A percentile compares a stretch with the other conserved stretches of the same genome.
Conservation (phyloP, 92 coral and sea anemone species). For the Zoanthus gigantus region DNA sequence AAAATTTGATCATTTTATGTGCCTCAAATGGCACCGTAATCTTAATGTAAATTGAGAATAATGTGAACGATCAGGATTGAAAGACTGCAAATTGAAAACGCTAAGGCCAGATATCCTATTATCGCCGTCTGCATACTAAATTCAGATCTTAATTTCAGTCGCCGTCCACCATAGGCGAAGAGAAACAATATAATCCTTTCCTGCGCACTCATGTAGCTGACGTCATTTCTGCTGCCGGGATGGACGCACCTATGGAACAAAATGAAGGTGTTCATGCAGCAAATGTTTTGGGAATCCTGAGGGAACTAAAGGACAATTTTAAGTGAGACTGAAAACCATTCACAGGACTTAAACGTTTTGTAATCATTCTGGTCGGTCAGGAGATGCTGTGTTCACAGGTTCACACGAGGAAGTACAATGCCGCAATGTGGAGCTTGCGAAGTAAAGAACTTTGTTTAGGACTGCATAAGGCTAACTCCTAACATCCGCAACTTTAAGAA, state of each 20-base stretch:
- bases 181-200: slow-evolving; percentile 74
- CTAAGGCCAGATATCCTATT: not conserved
- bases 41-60: too few species aligned
- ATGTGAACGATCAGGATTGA: not conserved
- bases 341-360: not conserved
- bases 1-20: too few species aligned
- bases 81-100: not conserved
- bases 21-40: too few species aligned
- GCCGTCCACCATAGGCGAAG: slow-evolving; percentile 78
- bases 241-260: slow-evolving; percentile 54
- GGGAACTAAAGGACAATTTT: slow-evolving; percentile 70
- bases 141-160: slow-evolving; percentile 32
- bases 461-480: too few species aligned
- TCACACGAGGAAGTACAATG: not conserved
- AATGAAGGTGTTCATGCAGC: slow-evolving; percentile 60
- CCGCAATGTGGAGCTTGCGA: not conserved
- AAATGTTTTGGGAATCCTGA: slow-evolving; percentile 53
- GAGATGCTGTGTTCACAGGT: not conserved
- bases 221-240: slow-evolving; percentile 65
- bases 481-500: too few species aligned
- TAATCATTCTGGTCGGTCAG: not conserved
- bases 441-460: too few species aligned
- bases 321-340: slow-evolving; percentile 37
- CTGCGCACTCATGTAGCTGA: slow-evolving; percentile 68
- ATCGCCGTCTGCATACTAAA: not conserved